Evolutionary conservation across 53 echinoderm and acorn worm genomes (phyloP).

Genomic region (Temnopleurus reevesii): DNA sequence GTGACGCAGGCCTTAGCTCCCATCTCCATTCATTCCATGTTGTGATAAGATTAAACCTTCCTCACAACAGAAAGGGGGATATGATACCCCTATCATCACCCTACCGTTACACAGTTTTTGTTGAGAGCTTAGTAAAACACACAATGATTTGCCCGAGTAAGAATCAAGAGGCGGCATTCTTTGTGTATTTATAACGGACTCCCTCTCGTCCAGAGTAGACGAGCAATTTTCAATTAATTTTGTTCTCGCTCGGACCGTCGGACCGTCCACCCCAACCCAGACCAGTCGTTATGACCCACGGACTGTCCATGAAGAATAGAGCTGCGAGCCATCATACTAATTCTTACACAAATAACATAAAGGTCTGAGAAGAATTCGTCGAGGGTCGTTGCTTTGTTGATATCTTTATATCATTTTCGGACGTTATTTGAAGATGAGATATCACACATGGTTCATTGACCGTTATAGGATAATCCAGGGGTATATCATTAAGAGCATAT

Average conservation of each 20-base stretch:
- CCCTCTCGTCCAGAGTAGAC: background rate
- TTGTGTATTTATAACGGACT: conserved; percentile 21
- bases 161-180: conserved; percentile 9
- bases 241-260: conserved; percentile 1
- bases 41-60: conserved; percentile 6
- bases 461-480: background rate
- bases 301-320: background rate
- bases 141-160: conserved; percentile 33
- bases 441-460: background rate
- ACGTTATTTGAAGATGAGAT: conserved; percentile 20
- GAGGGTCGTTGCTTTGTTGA: conserved; percentile 31
- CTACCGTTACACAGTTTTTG: conserved; percentile 17
- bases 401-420: background rate
- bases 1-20: no score
- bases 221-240: conserved; percentile 37
- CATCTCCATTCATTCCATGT: background rate
- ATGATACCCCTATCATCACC: conserved; percentile 29
- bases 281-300: conserved; percentile 16
- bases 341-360: conserved; percentile 34
- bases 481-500: background rate
- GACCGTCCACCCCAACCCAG: background rate
- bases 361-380: background rate
- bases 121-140: conserved; percentile 40
- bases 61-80: background rate
- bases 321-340: conserved; percentile 22